Conservation (phyloP, 2,797 vertebrate species). For the Mustela erminea region DNA sequence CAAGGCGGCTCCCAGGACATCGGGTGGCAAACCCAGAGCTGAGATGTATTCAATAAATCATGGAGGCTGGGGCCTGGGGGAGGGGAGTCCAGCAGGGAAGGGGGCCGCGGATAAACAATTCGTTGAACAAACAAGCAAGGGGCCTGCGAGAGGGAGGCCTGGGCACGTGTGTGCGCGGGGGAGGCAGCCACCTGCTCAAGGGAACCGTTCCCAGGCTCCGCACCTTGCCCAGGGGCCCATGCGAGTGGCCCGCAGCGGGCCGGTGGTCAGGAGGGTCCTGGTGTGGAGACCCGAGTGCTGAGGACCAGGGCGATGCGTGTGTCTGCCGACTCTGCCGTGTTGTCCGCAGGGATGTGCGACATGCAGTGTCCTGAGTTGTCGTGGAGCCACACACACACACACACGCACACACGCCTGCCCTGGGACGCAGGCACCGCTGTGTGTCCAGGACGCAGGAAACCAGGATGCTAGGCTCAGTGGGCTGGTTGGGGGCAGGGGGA, state of each 20-base stretch:
- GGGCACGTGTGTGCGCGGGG: conserved; percentile 76
- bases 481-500: not conserved
- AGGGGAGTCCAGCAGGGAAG: conserved; percentile 7
- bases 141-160: conserved; percentile 74
- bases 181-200: conserved; percentile 77
- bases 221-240: conserved; percentile 24
- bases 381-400: not conserved
- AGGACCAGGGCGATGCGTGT: not conserved
- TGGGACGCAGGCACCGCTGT: not conserved
- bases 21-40: conserved; percentile 75
- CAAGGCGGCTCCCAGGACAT: conserved; percentile 50
- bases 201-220: conserved; percentile 85
- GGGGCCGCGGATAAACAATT: conserved; percentile 88
- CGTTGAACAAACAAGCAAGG: conserved; percentile 91
- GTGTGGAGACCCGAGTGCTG: not conserved
- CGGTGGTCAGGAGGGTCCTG: not conserved
- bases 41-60: conserved; percentile 87
- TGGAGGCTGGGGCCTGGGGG: conserved; percentile 69
- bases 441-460: not conserved
- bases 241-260: not conserved
- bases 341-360: not conserved
- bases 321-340: not conserved
- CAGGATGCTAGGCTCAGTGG: not conserved
- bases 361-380: not conserved
- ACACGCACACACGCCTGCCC: not conserved